Evolutionary conservation across 2,113 vertebrate genomes (phyloP).

Genomic region (Megaceryle torquata): DNA sequence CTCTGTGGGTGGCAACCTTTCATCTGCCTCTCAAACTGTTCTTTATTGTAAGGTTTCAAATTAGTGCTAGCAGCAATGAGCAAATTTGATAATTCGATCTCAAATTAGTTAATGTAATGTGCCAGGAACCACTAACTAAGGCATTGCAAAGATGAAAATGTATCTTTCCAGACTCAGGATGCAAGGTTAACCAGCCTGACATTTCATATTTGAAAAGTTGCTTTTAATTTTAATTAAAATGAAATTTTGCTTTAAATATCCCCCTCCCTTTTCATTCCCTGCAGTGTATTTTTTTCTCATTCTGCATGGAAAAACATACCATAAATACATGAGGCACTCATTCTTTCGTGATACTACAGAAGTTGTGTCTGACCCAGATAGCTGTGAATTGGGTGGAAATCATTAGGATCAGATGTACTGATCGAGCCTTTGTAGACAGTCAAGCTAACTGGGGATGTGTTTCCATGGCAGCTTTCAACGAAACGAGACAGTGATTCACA

Average conservation of each 20-base stretch:
- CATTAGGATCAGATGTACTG: conserved; percentile 7
- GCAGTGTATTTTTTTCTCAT: neutral
- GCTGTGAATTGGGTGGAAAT: conserved; percentile 31
- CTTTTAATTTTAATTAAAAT: conserved; percentile 53
- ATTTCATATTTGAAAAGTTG: conserved; percentile 54
- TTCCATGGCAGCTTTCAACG: conserved; percentile 29
- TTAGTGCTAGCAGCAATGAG: conserved; percentile 87
- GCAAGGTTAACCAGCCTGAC: conserved; percentile 71
- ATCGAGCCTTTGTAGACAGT: conserved; percentile 11
- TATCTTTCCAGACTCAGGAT: conserved; percentile 68
- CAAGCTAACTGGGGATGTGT: neutral
- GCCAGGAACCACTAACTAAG: conserved; percentile 79
- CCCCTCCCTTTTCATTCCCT: too few relatives aligned
- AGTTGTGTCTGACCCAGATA: neutral
- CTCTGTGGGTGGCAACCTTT: conserved; percentile 82
- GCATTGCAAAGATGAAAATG: conserved; percentile 68
- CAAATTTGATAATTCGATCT: conserved; percentile 92
- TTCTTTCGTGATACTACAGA: neutral
- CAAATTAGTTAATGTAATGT: conserved; percentile 84
- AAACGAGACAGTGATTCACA: neutral
- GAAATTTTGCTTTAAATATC: neutral
- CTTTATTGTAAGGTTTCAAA: conserved; percentile 86
- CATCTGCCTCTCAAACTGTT: conserved; percentile 80
- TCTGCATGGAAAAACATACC: neutral
- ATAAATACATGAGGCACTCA: neutral